These are phyloP conservation scores for Tarsius wallacei DNA, from an alignment of 2,797 vertebrate genomes.

Conservation along the genomic window DNA sequence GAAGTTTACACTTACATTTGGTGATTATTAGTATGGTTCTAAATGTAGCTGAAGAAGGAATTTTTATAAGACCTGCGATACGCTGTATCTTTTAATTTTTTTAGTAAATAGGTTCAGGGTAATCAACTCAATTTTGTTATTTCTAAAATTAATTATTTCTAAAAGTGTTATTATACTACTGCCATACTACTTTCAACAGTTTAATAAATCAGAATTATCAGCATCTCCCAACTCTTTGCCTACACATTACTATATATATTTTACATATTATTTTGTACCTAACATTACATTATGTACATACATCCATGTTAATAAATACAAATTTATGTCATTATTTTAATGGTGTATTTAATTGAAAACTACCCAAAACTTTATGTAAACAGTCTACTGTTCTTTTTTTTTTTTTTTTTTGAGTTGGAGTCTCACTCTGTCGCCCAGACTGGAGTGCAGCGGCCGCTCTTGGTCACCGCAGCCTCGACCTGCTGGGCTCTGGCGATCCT, in stretches of 20 bases:
- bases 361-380: slow-evolving; percentile 52
- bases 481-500: too few relatives aligned
- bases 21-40: neutral
- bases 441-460: too few relatives aligned
- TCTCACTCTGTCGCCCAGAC: too few relatives aligned
- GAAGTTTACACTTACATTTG: neutral
- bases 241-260: neutral
- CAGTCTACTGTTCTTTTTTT: slow-evolving; percentile 26
- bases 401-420: too few relatives aligned
- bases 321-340: neutral
- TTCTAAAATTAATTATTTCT: neutral
- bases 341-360: slow-evolving; percentile 24
- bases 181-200: neutral
- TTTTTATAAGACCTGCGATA: neutral
- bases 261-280: neutral
- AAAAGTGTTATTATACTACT: neutral
- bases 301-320: neutral
- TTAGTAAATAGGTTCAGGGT: neutral
- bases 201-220: neutral
- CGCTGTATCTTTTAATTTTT: neutral
- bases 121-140: neutral
- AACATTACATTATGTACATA: neutral
- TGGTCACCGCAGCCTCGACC: too few relatives aligned
- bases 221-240: neutral
- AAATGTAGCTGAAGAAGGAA: neutral